A percentile compares a stretch with the other conserved stretches of the same genome.
phyloP scores from a whole-genome alignment of 2,113 vertebrate species.

The Cyanocitta stelleri region DNA sequence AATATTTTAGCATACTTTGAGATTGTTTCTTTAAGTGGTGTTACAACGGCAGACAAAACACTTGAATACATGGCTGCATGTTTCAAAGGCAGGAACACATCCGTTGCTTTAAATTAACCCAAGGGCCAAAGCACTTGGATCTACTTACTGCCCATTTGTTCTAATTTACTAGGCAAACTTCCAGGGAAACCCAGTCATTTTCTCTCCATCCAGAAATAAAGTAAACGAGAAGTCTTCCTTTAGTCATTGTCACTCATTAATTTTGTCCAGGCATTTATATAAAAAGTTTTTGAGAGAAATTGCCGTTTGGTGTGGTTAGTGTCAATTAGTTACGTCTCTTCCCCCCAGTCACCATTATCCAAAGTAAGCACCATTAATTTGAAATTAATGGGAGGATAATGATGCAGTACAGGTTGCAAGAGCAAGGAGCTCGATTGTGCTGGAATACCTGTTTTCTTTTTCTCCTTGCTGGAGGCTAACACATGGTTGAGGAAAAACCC shows the following conservation, averaged over 20 bases:
- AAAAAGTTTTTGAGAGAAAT: neutral
- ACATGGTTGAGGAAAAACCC: neutral
- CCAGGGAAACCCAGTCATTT: neutral
- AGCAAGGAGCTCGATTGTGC: neutral
- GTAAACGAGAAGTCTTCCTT: neutral
- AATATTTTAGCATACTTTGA: neutral
- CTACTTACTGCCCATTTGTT: neutral
- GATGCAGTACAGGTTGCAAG: neutral
- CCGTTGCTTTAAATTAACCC: neutral
- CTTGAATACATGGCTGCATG: neutral
- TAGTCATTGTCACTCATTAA: neutral
- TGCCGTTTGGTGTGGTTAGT: rapidly evolving
- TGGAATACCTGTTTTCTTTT: neutral
- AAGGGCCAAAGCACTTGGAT: neutral
- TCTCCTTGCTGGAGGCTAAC: neutral
- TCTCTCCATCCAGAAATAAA: neutral
- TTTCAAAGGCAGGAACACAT: neutral
- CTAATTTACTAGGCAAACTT: neutral
- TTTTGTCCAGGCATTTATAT: neutral
- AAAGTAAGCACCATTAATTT: neutral
- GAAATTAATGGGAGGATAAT: neutral
- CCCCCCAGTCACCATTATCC: neutral
- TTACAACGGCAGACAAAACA: neutral
- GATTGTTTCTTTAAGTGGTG: neutral
- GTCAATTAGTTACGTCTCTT: neutral